Conservation (phyloP, 2,113 vertebrate species). For the Oryzias javanicus region DNA sequence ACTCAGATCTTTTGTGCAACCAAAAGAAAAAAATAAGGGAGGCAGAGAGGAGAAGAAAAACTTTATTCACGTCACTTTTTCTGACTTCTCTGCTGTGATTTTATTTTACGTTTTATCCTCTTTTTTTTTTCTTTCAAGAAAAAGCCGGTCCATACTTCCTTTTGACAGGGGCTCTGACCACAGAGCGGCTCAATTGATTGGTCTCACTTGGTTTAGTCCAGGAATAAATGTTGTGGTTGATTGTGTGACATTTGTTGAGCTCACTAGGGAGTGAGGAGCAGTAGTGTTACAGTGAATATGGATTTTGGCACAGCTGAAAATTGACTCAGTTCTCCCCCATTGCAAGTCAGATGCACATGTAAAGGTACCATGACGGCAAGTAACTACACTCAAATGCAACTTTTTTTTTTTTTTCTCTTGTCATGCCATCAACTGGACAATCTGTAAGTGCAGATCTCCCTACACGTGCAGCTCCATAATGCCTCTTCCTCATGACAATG, state of each 20-base stretch:
- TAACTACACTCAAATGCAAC: conserved; percentile 15
- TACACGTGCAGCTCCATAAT: conserved; percentile 26
- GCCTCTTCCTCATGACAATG: conserved; percentile 19
- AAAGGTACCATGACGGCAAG: conserved; percentile 27
- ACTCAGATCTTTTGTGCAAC: conserved; percentile 70
- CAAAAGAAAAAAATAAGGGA: not conserved
- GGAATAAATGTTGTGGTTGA: conserved; percentile 67
- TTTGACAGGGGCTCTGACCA: conserved; percentile 58
- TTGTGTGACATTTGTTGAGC: conserved; percentile 73
- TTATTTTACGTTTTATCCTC: conserved; percentile 57
- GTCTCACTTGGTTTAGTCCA: conserved; percentile 64
- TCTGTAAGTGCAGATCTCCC: conserved; percentile 2
- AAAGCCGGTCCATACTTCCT: conserved; percentile 49
- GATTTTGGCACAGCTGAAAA: conserved; percentile 63
- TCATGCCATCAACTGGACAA: conserved; percentile 7
- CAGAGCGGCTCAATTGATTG: conserved; percentile 67
- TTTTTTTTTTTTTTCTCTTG: conserved; percentile 5
- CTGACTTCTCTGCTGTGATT: conserved; percentile 55
- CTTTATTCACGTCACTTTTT: conserved; percentile 60
- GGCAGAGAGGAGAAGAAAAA: conserved; percentile 34
- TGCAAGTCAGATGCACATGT: conserved; percentile 33
- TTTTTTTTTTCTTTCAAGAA: conserved; percentile 29
- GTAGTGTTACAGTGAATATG: conserved; percentile 66
- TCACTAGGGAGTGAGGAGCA: conserved; percentile 60
- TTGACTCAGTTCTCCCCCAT: conserved; percentile 33